phyloP scores from a whole-genome alignment of 2,797 vertebrate genomes.

The Siniperca obscura region DNA sequence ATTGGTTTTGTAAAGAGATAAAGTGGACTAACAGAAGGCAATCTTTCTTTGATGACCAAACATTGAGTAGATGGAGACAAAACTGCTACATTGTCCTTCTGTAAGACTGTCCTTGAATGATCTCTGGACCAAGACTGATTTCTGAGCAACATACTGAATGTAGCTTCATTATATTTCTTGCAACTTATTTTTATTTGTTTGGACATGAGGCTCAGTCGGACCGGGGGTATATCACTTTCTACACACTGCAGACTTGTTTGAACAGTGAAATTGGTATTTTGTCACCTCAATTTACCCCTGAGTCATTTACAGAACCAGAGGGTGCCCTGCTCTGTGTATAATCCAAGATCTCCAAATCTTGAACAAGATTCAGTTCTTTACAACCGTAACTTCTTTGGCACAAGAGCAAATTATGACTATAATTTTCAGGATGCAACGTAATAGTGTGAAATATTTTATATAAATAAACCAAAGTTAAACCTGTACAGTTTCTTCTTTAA shows the following conservation, averaged over 20 bases:
- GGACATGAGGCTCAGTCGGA: conserved; percentile 42
- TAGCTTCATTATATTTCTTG: conserved; percentile 47
- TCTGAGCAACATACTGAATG: conserved; percentile 25
- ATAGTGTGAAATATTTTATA: neutral
- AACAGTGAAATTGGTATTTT: conserved; percentile 65
- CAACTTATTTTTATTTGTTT: conserved; percentile 57
- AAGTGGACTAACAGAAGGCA: neutral
- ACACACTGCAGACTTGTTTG: conserved; percentile 54
- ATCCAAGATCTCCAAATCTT: conserved; percentile 25
- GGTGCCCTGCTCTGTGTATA: conserved; percentile 1
- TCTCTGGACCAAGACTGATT: conserved; percentile 27
- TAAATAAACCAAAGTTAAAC: neutral
- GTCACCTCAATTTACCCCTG: conserved; percentile 48
- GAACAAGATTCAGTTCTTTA: conserved; percentile 8
- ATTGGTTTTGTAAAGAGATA: conserved; percentile 4
- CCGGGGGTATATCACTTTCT: conserved; percentile 43
- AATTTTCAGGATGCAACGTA: neutral
- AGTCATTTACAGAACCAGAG: conserved; percentile 39
- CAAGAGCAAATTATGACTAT: conserved; percentile 4
- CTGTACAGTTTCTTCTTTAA: neutral
- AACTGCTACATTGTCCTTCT: conserved; percentile 5
- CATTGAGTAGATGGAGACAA: neutral
- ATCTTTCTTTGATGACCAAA: conserved; percentile 3
- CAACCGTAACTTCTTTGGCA: neutral
- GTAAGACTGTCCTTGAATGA: conserved; percentile 27